phyloP scores from a whole-genome alignment of 2,113 vertebrate genomes.

The Ranitomeya variabilis region DNA sequence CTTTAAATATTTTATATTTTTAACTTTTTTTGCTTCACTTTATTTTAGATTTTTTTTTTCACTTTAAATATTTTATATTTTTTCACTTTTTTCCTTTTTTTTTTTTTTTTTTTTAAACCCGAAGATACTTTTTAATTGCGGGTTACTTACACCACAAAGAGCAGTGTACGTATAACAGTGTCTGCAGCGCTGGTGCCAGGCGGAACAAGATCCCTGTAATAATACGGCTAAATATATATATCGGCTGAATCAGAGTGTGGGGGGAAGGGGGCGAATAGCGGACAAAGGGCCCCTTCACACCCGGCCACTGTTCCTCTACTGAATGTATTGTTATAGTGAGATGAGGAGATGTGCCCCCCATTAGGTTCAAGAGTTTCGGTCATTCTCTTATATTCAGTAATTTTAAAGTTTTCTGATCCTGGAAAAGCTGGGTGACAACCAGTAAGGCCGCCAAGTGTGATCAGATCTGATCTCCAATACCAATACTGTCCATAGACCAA shows the following conservation, averaged over 20 bases:
- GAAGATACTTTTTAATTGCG: background rate
- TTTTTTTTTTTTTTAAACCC: background rate
- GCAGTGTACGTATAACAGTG: background rate
- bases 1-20: too few relatives aligned
- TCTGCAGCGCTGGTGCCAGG: slow-evolving; percentile 30
- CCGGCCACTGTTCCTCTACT: background rate
- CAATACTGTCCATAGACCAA: background rate
- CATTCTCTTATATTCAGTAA: background rate
- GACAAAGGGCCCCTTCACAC: slow-evolving; percentile 19
- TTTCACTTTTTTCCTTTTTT: too few relatives aligned
- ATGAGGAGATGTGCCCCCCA: background rate
- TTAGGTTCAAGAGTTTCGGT: background rate
- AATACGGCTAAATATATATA: slow-evolving; percentile 33
- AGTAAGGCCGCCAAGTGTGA: background rate
- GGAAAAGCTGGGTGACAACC: background rate
- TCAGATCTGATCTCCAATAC: background rate
- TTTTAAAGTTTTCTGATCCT: background rate
- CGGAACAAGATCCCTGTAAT: slow-evolving; percentile 24
- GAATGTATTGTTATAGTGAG: background rate
- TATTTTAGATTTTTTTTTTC: too few relatives aligned
- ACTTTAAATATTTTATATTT: too few relatives aligned
- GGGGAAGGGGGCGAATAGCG: background rate
- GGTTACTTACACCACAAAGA: slow-evolving; percentile 4
- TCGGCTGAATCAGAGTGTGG: background rate
- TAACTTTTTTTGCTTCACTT: too few relatives aligned